phyloP scores from a whole-genome alignment of 2,888 invertebrate species.

The Amphipyra tragopoginis region DNA sequence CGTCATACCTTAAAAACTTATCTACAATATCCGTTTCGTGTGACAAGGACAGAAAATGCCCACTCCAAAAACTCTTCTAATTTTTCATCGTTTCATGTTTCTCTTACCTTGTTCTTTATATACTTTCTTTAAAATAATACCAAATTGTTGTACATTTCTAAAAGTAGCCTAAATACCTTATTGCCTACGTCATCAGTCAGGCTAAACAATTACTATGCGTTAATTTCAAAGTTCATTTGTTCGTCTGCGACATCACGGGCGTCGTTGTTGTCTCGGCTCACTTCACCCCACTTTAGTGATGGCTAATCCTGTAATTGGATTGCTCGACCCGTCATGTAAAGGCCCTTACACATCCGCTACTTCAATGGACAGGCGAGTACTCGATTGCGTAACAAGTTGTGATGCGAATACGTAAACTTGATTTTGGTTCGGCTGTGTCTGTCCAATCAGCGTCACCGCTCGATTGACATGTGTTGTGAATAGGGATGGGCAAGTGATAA shows the following conservation, averaged over 20 bases:
- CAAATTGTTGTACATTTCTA: too few relatives aligned
- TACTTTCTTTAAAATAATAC: too few relatives aligned
- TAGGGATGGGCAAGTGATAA: too few relatives aligned
- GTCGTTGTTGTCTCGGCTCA: conserved; percentile 65
- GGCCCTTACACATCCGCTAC: conserved; percentile 44
- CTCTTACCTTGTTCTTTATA: too few relatives aligned
- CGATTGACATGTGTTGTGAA: neutral
- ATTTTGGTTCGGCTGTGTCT: neutral
- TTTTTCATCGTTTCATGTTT: too few relatives aligned
- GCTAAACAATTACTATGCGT: conserved; percentile 2
- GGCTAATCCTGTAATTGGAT: conserved; percentile 80
- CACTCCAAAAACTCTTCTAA: too few relatives aligned
- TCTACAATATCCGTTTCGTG: too few relatives aligned
- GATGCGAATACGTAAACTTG: conserved; percentile 9
- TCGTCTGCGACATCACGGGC: conserved; percentile 24
- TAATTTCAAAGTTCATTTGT: conserved; percentile 38
- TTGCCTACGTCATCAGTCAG: neutral
- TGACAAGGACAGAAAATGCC: too few relatives aligned
- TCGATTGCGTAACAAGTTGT: conserved; percentile 1
- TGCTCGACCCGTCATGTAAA: conserved; percentile 62
- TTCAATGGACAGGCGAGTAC: conserved; percentile 20
- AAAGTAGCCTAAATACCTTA: too few relatives aligned
- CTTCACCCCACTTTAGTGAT: conserved; percentile 78
- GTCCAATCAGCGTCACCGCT: neutral
- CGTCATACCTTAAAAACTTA: too few relatives aligned